Percentiles rank a stretch among this genome's conserved stretches.
Evolutionary conservation across 2,888 invertebrate species (phyloP).

Genomic region (Epinotia brunnichana): DNA sequence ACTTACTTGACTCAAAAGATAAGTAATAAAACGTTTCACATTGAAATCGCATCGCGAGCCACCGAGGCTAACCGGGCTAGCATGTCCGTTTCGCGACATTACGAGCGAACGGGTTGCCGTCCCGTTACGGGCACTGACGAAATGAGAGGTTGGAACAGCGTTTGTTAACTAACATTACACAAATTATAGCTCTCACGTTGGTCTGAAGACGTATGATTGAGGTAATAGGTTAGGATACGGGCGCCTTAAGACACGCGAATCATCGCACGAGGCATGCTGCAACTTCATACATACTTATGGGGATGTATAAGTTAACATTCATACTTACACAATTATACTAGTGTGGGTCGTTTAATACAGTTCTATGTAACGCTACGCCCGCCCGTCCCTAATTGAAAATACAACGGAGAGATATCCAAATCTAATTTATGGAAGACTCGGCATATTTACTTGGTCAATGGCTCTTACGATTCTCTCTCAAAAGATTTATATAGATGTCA

Average conservation of each 20-base stretch:
- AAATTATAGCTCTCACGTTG: not conserved
- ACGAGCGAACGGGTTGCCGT: conserved; percentile 34
- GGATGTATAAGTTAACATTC: not conserved
- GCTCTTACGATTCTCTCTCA: not conserved
- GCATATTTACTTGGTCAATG: not conserved
- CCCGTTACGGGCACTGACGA: conserved; percentile 35
- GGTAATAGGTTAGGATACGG: too few species aligned
- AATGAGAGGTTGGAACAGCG: conserved; percentile 17
- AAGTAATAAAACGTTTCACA: conserved; percentile 28
- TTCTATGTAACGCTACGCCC: not conserved
- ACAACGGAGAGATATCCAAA: not conserved
- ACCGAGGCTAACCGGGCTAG: conserved; percentile 39
- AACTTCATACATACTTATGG: not conserved
- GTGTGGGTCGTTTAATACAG: not conserved
- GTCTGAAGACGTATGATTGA: not conserved
- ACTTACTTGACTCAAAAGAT: conserved; percentile 14
- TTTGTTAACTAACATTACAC: conserved; percentile 17
- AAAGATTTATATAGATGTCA: not conserved
- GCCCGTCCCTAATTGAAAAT: not conserved
- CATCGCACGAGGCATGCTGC: not conserved
- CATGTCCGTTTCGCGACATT: conserved; percentile 34
- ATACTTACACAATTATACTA: not conserved
- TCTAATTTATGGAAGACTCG: not conserved
- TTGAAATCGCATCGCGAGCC: conserved; percentile 9
- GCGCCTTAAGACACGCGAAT: not conserved